phyloP scores from a whole-genome alignment of 2,797 vertebrate genomes.

The Acipenser oxyrinchus region DNA sequence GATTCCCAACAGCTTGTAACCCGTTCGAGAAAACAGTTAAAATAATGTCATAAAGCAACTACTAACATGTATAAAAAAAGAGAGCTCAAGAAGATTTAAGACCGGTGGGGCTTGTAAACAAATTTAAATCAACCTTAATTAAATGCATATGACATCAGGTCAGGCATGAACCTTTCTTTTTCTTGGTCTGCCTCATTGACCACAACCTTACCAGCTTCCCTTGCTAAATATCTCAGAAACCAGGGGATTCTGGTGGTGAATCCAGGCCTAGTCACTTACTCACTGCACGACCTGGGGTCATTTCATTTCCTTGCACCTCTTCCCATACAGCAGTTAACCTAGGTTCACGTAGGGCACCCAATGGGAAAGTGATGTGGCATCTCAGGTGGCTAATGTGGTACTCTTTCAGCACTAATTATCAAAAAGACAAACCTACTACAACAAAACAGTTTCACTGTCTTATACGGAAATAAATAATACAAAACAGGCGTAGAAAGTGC shows the following conservation, averaged over 20 bases:
- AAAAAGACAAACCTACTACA: no score
- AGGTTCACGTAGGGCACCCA: slow-evolving; percentile 45
- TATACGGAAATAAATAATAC: no score
- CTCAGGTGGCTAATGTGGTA: no score
- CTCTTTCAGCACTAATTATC: no score
- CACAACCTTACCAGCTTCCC: slow-evolving; percentile 27
- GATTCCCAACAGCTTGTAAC: slow-evolving; percentile 68
- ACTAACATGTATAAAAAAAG: slow-evolving; percentile 63
- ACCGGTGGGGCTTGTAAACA: slow-evolving; percentile 65
- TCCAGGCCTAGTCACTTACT: slow-evolving; percentile 50
- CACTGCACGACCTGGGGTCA: slow-evolving; percentile 59
- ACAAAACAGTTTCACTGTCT: no score
- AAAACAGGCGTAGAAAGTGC: no score
- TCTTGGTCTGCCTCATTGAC: slow-evolving; percentile 18
- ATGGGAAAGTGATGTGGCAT: not conserved
- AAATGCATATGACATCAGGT: slow-evolving; percentile 57
- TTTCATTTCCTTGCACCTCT: slow-evolving; percentile 74
- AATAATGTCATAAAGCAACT: slow-evolving; percentile 61
- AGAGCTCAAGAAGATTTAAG: slow-evolving; percentile 60
- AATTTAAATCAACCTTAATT: slow-evolving; percentile 64
- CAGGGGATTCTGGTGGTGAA: slow-evolving; percentile 21
- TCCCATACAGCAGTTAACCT: slow-evolving; percentile 65
- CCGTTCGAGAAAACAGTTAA: slow-evolving; percentile 56
- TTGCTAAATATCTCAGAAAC: slow-evolving; percentile 32
- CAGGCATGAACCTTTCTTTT: slow-evolving; percentile 42